A percentile compares a stretch with the other conserved stretches of the same genome.
Evolutionary conservation across 2,888 invertebrate species (phyloP).

Genomic region (Yponomeuta cagnagella): DNA sequence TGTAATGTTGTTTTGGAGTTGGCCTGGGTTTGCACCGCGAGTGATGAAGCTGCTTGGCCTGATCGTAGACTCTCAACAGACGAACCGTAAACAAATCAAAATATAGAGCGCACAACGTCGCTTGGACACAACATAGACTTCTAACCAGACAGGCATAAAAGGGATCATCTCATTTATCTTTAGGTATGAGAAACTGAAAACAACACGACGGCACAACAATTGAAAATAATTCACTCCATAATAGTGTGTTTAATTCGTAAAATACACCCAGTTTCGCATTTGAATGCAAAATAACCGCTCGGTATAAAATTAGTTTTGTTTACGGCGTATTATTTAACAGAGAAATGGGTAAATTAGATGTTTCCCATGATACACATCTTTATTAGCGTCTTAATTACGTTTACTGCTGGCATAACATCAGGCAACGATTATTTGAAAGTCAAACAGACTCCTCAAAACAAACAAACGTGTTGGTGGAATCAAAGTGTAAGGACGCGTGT

Average conservation of each 20-base stretch:
- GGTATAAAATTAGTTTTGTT: not conserved
- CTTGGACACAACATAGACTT: not conserved
- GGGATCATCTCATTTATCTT: not conserved
- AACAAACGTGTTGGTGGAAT: not conserved
- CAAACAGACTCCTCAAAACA: no score
- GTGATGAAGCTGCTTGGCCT: not conserved
- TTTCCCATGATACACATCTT: slow-evolving; percentile 8
- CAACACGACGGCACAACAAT: not conserved
- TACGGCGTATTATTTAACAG: slow-evolving; percentile 3
- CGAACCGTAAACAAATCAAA: not conserved
- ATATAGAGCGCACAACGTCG: not conserved
- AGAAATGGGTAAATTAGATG: not conserved
- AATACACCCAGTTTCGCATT: not conserved
- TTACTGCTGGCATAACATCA: not conserved
- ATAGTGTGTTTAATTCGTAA: not conserved
- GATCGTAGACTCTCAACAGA: not conserved
- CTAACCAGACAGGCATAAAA: not conserved
- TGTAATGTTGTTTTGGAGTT: slow-evolving; percentile 5
- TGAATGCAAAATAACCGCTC: not conserved
- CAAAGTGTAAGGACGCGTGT: not conserved
- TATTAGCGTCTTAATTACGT: slow-evolving; percentile 13
- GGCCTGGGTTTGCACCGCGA: not conserved
- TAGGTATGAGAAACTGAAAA: not conserved
- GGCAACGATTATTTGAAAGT: no score
- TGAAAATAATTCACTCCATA: not conserved